Evolutionary conservation across 2,113 vertebrate genomes (phyloP), one percentile per base, ranked within the genome.

Genomic region (Macaca nemestrina): DNA sequence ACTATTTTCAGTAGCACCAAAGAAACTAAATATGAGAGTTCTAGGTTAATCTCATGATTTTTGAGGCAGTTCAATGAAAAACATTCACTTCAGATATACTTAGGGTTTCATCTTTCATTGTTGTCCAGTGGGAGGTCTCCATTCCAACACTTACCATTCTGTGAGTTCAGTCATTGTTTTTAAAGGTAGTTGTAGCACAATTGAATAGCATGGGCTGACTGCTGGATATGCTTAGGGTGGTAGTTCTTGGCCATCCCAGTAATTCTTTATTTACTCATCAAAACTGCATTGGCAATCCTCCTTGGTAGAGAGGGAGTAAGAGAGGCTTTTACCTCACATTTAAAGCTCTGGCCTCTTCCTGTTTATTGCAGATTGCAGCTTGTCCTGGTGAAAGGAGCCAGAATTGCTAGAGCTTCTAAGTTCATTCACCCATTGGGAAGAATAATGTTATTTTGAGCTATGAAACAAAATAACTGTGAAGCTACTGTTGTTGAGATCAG

Each of bases 11-110:
- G 43, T 17, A 86, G 38, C 59, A 83, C 32, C 14, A 70, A 48
- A 89, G 27, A 55, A 45, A 88, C 38, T 90, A 88, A 61, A 40
- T 57, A 3, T 55, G 72, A 57, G 32, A 38, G 67, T 90, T 64
- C 52, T 79, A 40, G 30, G 52, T 80, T 78, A 75, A n/a, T 73
- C 25, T 92, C 38, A 8, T 94, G 35, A 79, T 50, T 94, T 95
- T 90, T 83, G 80, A 89, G 85, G 50, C 35, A 79, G 52, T 86
- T 86, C 32, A 73, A 2, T 92, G 85, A 92, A 92, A 93, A 92
- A 64, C 59, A 43, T 12, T 25, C 84, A 43, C 2, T n/a, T 78
- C 73, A 75, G 76, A n/a, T 50, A 22, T 16, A 83, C 13, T 73
- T 40, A 50, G 68, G 64, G 27, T 20, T 85, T 79, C n/a, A 17